These are phyloP conservation scores for Hydrotaea diabolus DNA, from an alignment of 2,888 invertebrate genomes.

Conservation along the genomic window DNA sequence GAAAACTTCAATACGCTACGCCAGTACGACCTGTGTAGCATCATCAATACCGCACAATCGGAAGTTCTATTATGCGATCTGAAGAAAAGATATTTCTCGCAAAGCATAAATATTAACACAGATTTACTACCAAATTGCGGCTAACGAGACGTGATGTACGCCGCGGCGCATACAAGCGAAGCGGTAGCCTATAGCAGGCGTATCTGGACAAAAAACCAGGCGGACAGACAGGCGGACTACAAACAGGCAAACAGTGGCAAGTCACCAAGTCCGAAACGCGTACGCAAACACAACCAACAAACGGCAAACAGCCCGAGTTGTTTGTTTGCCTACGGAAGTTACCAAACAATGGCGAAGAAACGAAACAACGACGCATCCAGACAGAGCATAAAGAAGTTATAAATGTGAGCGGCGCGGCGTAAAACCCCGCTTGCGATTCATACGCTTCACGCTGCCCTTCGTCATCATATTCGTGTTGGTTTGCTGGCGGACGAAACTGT, in stretches of 20 bases:
- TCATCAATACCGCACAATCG: conserved; percentile 32
- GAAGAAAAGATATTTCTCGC: conserved; percentile 55
- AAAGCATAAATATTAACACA: conserved; percentile 63
- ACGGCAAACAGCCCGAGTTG: conserved; percentile 40
- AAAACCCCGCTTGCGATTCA: conserved; percentile 53
- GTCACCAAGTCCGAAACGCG: not conserved
- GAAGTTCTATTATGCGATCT: conserved; percentile 31
- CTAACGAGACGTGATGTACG: conserved; percentile 66
- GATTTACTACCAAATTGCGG: conserved; percentile 67
- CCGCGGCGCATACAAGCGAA: not conserved
- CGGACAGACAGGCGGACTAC: not conserved
- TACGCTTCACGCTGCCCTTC: conserved; percentile 15
- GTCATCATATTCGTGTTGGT: conserved; percentile 4
- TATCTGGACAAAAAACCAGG: not conserved
- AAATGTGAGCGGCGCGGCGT: conserved; percentile 43
- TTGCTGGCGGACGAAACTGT: not conserved
- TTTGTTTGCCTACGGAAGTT: conserved; percentile 66
- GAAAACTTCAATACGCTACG: conserved; percentile 33
- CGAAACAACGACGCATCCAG: conserved; percentile 36
- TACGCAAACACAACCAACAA: conserved; percentile 31
- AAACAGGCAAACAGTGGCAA: not conserved
- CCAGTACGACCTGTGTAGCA: not conserved
- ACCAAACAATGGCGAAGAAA: conserved; percentile 58
- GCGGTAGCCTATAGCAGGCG: no score
- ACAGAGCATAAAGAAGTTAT: conserved; percentile 57